Base-by-base conservation (phyloP, 2,888 invertebrate species). In the Aethes cnicana region DNA sequence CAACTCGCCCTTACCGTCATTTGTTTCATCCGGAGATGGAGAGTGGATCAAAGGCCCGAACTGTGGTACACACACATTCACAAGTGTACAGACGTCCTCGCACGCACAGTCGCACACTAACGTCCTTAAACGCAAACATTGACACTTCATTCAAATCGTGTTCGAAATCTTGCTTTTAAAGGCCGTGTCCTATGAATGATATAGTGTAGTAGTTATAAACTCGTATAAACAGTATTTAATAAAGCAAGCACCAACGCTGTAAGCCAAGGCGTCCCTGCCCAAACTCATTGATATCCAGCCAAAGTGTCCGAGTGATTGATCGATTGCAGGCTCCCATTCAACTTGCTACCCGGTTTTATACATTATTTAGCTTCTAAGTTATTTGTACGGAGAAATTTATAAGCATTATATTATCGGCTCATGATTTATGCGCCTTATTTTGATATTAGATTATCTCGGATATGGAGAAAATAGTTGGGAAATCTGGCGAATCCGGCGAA, bases 261-360 rank as follows among this genome's bases (percentile, higher is more conserved):
- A 47, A 50, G 47, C 49, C 44, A 52, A 43, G 53, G 41, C 43
- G 20, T 32, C 49, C 43, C 32, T 55, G 60, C 58, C 56, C 54
- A 47, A 57, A 63, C 64, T 67, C 69, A 68, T 67, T 68, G 70
- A 68, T 74, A 68, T 64, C 66, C 62, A 57, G 66, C 64, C 62
- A 70, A 72, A 77, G 75, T 76, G 73, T 72, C 74, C 66, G 54
- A 65, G 69, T 72, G 81, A 81, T 81, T 81, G 81, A 81, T 82
- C 67, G 76, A 74, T 68, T 35, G 37, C 20, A 25, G 25, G 8
- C 49, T 63, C 62, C 63, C 62, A 69, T 70, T 69, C 66, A 71
- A 57, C 54, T 63, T 53, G 39, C 60, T 62, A 61, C 59, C 46
- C 46, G 54, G 42, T 67, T 69, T 62, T 55, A 62, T 63, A 62